These are phyloP conservation scores for Dermatemys mawii DNA, from an alignment of 2,113 vertebrate genomes.

Conservation along the genomic window DNA sequence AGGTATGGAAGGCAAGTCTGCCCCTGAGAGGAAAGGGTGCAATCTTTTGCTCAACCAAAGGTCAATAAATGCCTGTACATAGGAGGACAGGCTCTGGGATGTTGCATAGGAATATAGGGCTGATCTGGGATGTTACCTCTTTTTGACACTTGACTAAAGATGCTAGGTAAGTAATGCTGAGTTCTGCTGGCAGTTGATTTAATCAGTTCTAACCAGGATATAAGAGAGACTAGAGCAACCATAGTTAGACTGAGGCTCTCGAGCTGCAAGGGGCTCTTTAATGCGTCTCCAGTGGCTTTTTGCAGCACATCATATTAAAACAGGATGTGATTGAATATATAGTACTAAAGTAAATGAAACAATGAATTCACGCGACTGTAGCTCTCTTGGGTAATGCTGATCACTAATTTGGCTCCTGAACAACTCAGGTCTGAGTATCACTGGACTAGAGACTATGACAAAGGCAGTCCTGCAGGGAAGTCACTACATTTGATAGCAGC, in stretches of 20 bases:
- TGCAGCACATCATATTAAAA: not conserved
- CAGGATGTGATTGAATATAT: not conserved
- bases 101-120: not conserved
- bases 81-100: rapidly evolving
- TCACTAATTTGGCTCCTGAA: not conserved
- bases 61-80: rapidly evolving
- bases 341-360: not conserved
- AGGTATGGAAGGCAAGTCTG: not conserved
- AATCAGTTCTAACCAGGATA: rapidly evolving
- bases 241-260: not conserved
- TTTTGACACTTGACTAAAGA: not conserved
- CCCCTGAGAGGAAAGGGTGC: not conserved
- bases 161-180: not conserved
- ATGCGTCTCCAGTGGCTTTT: not conserved
- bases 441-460: rapidly evolving
- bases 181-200: not conserved
- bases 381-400: not conserved
- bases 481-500: not conserved
- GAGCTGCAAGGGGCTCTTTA: not conserved
- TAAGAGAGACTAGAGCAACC: not conserved
- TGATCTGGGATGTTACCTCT: rapidly evolving
- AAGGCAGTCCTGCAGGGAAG: not conserved
- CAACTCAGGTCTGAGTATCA: not conserved
- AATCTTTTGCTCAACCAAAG: not conserved
- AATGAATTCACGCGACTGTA: not conserved